Evolutionary conservation across 2,888 invertebrate genomes (phyloP), one percentile per base, ranked within the genome.

Genomic region (Venustoraphidia nigricollis): DNA sequence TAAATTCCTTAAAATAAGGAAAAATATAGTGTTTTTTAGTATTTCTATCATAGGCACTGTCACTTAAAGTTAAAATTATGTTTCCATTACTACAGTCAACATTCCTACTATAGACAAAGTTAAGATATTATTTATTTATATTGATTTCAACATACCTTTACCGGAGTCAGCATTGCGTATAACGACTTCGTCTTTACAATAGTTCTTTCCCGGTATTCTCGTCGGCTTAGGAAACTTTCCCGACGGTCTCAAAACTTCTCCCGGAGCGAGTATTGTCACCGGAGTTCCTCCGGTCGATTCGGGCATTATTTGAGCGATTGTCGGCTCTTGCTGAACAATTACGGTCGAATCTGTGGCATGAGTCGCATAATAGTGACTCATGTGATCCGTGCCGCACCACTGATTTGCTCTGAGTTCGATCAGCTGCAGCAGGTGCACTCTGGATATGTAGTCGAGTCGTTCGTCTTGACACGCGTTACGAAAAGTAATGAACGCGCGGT

Each of bases 81-180:
- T n/a, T n/a, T n/a, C n/a, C n/a, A n/a, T n/a, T n/a, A n/a, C n/a
- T n/a, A n/a, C n/a, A n/a, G n/a, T n/a, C 6, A 27, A 27, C 3
- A 5, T 27, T 27, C 3, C n/a, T n/a, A n/a, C n/a, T n/a, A n/a
- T 37, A 44, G 35, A 45, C 35, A 47, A 34, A 49, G 43, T 27
- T 43, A 17, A 38, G 38, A 46, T 41, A 27, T 34, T 41, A 10
- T 11, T 38, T 38, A 38, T 38, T 38, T 38, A 3, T 38, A 38
- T 10, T n/a, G 38, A n/a, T 38, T 11, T 49, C 35, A 48, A 48
- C 61, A 66, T 71, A 91, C 93, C 93, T 85, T 94, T 94, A 62
- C 94, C 94, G 46, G 92, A 93, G 69, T 94, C 94, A 53, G 91
- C 88, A 67, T 94, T 94, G 55, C 92, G 77, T 60, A 95, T 95